Evolutionary conservation across 2,113 vertebrate species (phyloP).

Genomic region (Nesoenas mayeri): DNA sequence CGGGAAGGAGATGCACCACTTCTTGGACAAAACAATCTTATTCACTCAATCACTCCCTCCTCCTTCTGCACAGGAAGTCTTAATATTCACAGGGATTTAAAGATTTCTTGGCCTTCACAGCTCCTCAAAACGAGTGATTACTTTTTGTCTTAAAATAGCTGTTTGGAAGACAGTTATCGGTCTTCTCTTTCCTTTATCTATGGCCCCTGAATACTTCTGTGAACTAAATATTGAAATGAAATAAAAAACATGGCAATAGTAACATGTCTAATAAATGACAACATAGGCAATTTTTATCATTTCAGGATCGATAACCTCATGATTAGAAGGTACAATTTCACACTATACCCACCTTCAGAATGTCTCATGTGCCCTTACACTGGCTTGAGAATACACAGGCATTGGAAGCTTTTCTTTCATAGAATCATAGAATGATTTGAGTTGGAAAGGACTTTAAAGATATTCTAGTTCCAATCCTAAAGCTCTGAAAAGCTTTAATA

Average conservation of each 20-base stretch:
- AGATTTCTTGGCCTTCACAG: background rate
- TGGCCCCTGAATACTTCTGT: background rate
- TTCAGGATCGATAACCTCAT: background rate
- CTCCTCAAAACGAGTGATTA: background rate
- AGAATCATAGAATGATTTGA: too few relatives aligned
- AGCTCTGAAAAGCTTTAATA: background rate
- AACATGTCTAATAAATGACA: background rate
- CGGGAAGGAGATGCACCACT: background rate
- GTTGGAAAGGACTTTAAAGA: too few relatives aligned
- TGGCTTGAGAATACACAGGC: background rate
- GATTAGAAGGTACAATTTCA: background rate
- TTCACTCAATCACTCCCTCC: background rate
- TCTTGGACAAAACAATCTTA: background rate
- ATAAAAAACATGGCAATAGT: rapidly evolving
- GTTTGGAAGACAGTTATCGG: background rate
- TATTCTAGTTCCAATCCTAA: too few relatives aligned
- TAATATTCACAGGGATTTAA: background rate
- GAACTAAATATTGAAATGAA: background rate
- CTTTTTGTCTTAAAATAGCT: background rate
- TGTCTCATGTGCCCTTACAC: background rate
- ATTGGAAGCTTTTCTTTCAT: background rate
- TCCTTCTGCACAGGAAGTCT: background rate
- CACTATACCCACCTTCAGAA: background rate
- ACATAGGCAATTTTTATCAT: background rate
- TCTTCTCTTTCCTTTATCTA: background rate